phyloP scores from a whole-genome alignment of 2,113 vertebrate species.

The Clarias magur region DNA sequence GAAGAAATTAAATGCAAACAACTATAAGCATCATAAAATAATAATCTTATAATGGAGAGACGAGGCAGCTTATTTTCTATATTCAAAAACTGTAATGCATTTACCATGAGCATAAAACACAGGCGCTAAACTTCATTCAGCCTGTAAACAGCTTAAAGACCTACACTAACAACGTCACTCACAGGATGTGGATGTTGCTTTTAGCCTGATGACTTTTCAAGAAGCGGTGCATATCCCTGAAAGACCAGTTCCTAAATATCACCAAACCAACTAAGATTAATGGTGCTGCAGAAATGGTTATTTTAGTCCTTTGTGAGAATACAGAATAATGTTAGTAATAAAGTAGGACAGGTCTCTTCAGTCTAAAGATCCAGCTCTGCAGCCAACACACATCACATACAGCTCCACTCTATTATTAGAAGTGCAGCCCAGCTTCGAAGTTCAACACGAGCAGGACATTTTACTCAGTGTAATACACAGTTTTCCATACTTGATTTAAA shows the following conservation, averaged over 20 bases:
- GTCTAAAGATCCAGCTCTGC: slow-evolving; percentile 16
- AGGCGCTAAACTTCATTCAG: background rate
- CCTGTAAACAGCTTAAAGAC: background rate
- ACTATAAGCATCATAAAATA: slow-evolving; percentile 59
- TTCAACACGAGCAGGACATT: background rate
- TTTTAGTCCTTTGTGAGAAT: background rate
- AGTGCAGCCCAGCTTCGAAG: slow-evolving; percentile 21
- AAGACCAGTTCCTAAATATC: background rate
- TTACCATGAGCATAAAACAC: background rate
- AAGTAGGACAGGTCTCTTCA: slow-evolving; percentile 9
- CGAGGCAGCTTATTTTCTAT: background rate
- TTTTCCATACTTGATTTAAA: background rate
- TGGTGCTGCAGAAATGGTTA: background rate
- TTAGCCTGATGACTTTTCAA: slow-evolving; percentile 16
- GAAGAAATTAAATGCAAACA: slow-evolving; percentile 18
- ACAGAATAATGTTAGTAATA: slow-evolving; percentile 3
- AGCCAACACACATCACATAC: slow-evolving; percentile 6
- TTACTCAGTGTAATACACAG: background rate
- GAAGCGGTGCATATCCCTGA: background rate
- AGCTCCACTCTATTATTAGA: slow-evolving; percentile 24
- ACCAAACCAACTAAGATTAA: background rate
- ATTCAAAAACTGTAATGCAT: background rate
- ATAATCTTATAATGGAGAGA: slow-evolving; percentile 64
- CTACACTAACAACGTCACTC: background rate
- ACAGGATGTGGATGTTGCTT: background rate